Percentiles rank a stretch among this genome's conserved stretches.
Evolutionary conservation across 37 sponge, comb jelly and placozoan species (phyloP).

Genomic region (Bolinopsis microptera): DNA sequence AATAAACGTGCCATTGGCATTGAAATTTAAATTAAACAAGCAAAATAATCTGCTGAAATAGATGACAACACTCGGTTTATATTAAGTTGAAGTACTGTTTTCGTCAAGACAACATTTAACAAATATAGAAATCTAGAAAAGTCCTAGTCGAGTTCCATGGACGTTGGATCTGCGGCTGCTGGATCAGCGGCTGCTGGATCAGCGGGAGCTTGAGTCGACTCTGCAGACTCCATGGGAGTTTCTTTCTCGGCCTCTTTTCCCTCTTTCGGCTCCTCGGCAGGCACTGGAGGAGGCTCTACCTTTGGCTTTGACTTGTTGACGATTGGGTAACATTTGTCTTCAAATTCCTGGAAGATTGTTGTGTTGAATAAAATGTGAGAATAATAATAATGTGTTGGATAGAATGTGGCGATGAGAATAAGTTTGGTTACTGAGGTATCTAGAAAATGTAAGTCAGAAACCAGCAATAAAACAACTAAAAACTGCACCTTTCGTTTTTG

Average conservation of each 20-base stretch:
- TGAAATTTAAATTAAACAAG: neutral
- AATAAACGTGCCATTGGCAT: neutral
- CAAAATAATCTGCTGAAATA: neutral
- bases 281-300: constrained; percentile 82
- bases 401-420: neutral
- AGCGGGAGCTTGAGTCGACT: neutral
- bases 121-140: neutral
- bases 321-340: constrained; percentile 78
- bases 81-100: neutral
- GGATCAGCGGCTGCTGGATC: neutral
- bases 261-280: constrained; percentile 1
- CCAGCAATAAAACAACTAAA: constrained; percentile 3
- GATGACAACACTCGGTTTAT: neutral
- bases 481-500: neutral
- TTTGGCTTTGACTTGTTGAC: constrained; percentile 96
- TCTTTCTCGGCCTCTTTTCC: neutral
- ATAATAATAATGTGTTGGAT: no score
- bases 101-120: neutral
- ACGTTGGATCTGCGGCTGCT: neutral
- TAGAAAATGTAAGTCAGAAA: constrained; percentile 57
- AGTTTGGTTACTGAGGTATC: neutral
- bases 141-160: constrained; percentile 24
- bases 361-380: neutral
- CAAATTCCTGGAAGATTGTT: constrained; percentile 68
- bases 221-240: constrained; percentile 60